Evolutionary conservation across 2,113 vertebrate species (phyloP), one percentile per base, ranked within the genome.

Genomic region (Nettapus auritus): DNA sequence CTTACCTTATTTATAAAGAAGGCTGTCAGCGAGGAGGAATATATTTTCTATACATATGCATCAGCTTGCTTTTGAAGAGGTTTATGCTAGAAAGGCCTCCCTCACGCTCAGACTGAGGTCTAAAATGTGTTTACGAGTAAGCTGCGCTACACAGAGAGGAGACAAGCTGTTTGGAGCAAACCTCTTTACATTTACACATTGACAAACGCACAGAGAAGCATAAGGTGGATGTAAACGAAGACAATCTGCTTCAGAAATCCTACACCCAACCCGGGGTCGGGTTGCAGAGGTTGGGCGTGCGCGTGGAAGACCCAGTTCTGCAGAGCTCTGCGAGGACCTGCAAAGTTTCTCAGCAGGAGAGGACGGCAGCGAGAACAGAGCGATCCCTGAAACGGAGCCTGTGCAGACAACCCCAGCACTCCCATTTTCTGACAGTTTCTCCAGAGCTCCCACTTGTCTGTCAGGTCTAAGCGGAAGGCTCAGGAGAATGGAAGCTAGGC

Each of bases 31-130:
- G 1, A 92, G 81, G 82, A 86, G 91, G 81, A 82, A 95, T 95
- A 66, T 53, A 85, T 76, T 68, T 95, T 81, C 46, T 82, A 86
- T 68, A 96, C 56, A 62, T 94, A 95, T 42, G 57, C 78, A 93
- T 87, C 60, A 86, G 77, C 73, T 95, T 88, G 69, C 63, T 96
- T 94, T 91, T 91, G 88, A 80, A 82, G 59, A 79, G 94, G 89
- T 96, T 84, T 92, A 66, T 83, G 91, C 69, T 92, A 71, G 81
- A 70, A 94, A 88, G 75, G 82, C 91, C 96, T 94, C 91, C 89
- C 80, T 91, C 77, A 86, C 34, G 62, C 89, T 95, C 91, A 92
- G 92, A 92, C 50, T 23, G 78, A 81, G 50, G 57, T 81, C 52
- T 56, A 46, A 84, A 69, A 92, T 88, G 86, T 80, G 55, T 82